A percentile compares a stretch with the other conserved stretches of the same genome.
Conservation (phyloP, 2,113 vertebrate species). For the Megalops atlanticus region DNA sequence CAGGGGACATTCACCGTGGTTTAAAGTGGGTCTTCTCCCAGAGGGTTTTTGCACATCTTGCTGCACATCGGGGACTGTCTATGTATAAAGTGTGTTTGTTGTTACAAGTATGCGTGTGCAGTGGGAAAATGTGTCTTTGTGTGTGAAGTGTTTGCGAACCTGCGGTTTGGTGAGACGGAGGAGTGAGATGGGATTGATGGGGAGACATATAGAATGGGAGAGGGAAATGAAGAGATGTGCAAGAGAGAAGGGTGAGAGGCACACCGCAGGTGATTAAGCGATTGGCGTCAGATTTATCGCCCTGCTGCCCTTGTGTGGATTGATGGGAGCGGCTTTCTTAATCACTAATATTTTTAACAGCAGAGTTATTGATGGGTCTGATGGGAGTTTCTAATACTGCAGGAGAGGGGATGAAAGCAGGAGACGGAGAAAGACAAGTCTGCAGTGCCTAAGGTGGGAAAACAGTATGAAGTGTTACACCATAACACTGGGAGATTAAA, state of each 20-base stretch:
- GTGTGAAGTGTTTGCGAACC: too few species aligned
- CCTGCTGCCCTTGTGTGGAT: slow-evolving; percentile 31
- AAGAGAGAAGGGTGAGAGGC: slow-evolving; percentile 19
- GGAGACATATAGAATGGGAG: too few species aligned
- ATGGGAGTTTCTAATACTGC: slow-evolving; percentile 28
- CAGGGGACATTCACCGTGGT: too few species aligned
- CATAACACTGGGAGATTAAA: background rate
- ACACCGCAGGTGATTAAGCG: slow-evolving; percentile 9
- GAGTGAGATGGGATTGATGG: too few species aligned
- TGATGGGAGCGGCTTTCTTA: slow-evolving; percentile 37
- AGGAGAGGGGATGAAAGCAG: background rate
- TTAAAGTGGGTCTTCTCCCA: too few species aligned
- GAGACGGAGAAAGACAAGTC: slow-evolving; percentile 3
- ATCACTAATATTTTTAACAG: slow-evolving; percentile 46
- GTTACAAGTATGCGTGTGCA: background rate
- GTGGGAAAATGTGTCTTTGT: too few species aligned
- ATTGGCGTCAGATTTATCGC: slow-evolving; percentile 35
- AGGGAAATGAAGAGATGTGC: slow-evolving; percentile 15
- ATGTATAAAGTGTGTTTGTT: background rate
- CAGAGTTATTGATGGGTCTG: slow-evolving; percentile 29
- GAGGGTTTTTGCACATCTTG: too few species aligned
- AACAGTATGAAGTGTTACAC: too few species aligned
- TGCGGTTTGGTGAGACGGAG: background rate
- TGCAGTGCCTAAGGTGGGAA: too few species aligned
- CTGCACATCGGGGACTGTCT: too few species aligned